Conservation (phyloP, 2,113 vertebrate species). For the Elaphurus davidianus region DNA sequence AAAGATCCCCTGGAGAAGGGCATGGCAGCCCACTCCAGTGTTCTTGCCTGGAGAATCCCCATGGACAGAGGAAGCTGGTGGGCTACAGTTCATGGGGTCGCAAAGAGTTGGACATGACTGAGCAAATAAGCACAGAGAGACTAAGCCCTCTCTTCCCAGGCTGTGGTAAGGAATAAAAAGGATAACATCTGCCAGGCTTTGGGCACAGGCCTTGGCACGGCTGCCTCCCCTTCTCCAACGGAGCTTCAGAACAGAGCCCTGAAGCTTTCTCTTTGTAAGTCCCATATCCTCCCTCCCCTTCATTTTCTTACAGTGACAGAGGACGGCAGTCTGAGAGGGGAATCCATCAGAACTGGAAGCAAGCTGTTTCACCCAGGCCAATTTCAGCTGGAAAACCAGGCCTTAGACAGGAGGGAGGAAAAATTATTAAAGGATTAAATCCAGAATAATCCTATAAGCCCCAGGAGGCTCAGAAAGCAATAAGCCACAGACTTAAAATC, state of each 20-base stretch:
- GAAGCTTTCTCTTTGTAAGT: not conserved
- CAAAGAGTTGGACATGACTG: not conserved
- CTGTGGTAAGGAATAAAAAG: not conserved
- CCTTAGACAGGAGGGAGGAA: conserved; percentile 66
- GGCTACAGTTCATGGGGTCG: not conserved
- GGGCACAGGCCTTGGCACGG: not conserved
- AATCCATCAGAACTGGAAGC: not conserved
- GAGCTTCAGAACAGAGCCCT: not conserved
- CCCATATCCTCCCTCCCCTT: not conserved
- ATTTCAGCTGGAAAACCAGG: conserved; percentile 55
- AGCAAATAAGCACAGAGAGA: not conserved
- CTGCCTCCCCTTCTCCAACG: not conserved
- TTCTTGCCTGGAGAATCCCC: not conserved
- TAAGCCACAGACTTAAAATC: conserved; percentile 43
- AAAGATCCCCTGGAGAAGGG: not conserved
- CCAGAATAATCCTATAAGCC: conserved; percentile 55
- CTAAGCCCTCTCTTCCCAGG: not conserved
- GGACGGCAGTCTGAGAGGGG: not conserved
- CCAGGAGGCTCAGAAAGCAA: conserved; percentile 53
- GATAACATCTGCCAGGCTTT: rapidly evolving
- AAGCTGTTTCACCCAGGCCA: not conserved
- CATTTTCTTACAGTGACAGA: not conserved
- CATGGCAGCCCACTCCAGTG: not conserved
- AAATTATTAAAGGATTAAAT: conserved; percentile 74
- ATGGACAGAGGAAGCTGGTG: not conserved